phyloP scores from a whole-genome alignment of 2,797 vertebrate species.

The Lacerta viridis region DNA sequence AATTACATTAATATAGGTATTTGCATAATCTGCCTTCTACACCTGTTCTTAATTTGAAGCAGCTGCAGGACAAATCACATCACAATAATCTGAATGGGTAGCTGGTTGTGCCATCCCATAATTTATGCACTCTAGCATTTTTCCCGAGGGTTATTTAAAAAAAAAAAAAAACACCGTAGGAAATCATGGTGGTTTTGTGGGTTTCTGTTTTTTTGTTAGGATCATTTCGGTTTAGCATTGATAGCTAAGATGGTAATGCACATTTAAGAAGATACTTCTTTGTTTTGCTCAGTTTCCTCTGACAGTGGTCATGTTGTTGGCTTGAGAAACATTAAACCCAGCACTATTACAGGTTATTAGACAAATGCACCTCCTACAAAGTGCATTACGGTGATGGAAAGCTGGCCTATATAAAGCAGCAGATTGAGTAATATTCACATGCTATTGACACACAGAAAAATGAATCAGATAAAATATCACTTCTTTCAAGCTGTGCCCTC shows the following conservation, averaged over 20 bases:
- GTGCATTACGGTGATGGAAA: slow-evolving; percentile 27
- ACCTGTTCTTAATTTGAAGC: slow-evolving; percentile 86
- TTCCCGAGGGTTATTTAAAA: slow-evolving; percentile 41
- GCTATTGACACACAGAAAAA: slow-evolving; percentile 31
- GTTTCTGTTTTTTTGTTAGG: slow-evolving; percentile 32
- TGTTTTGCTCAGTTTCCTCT: slow-evolving; percentile 6
- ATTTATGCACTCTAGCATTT: slow-evolving; percentile 49
- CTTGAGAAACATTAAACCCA: slow-evolving; percentile 9
- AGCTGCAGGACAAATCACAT: slow-evolving; percentile 81
- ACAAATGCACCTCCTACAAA: background rate
- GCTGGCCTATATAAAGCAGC: background rate
- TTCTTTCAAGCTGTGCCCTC: slow-evolving; percentile 24
- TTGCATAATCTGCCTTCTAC: slow-evolving; percentile 85
- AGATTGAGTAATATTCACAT: slow-evolving; percentile 34
- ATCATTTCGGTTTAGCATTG: slow-evolving; percentile 42
- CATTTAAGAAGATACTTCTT: background rate
- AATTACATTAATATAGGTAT: slow-evolving; percentile 86
- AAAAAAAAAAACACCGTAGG: slow-evolving; percentile 46
- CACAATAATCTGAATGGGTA: slow-evolving; percentile 70
- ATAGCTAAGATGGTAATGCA: slow-evolving; percentile 1
- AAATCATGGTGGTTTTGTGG: slow-evolving; percentile 22
- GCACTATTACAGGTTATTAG: slow-evolving; percentile 41
- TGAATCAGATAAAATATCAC: slow-evolving; percentile 22
- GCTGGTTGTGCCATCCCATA: slow-evolving; percentile 58
- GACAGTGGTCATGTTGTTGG: slow-evolving; percentile 1